Conservation (phyloP, 2,113 vertebrate species). For the Prunella fulvescens region DNA sequence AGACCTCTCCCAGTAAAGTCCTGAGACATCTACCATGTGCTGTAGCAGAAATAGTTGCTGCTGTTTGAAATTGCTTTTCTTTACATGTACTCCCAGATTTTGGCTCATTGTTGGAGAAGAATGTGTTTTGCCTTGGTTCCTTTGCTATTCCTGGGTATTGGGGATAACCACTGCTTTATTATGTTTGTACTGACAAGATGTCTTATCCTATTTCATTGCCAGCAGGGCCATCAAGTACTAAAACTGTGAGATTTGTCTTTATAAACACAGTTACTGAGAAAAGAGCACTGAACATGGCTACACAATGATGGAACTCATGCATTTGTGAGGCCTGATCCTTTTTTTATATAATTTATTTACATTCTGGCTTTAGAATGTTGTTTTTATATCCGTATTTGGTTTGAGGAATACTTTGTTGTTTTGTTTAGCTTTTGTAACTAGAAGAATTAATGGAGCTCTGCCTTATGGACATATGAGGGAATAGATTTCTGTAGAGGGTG, state of each 20-base stretch:
- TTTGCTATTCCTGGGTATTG: neutral
- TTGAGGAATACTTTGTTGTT: neutral
- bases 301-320: neutral
- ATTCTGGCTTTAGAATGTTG: neutral
- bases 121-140: neutral
- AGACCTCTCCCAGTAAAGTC: neutral
- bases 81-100: neutral
- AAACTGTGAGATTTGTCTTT: neutral
- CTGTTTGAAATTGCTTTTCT: neutral
- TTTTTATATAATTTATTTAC: neutral
- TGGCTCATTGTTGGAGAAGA: neutral
- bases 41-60: neutral
- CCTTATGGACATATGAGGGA: neutral
- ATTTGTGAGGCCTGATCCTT: neutral
- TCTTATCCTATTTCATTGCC: neutral
- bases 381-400: neutral
- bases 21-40: accelerated
- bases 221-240: neutral
- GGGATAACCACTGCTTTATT: neutral
- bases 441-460: neutral
- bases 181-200: neutral
- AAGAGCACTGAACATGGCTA: neutral
- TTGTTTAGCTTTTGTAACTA: neutral
- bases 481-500: neutral
- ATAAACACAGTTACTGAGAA: neutral